Conservation (phyloP, 2,797 vertebrate species). For the Silurus aristotelis region DNA sequence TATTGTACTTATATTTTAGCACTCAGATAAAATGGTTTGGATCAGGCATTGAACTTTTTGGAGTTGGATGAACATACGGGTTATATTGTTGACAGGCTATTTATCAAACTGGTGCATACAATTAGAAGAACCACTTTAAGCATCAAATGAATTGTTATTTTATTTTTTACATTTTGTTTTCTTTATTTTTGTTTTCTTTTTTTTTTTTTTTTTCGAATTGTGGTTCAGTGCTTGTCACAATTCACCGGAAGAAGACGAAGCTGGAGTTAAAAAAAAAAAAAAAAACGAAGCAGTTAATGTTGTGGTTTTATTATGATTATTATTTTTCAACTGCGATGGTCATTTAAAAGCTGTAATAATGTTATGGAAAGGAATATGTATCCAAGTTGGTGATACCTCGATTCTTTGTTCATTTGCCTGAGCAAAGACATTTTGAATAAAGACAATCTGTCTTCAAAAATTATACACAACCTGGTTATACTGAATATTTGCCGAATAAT, state of each 20-base stretch:
- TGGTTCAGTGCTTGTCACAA: conserved; percentile 85
- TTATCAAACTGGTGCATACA: conserved; percentile 68
- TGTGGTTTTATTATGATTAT: conserved; percentile 61
- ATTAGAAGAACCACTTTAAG: conserved; percentile 73
- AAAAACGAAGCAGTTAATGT: conserved; percentile 77
- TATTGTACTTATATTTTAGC: conserved; percentile 66
- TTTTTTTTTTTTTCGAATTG: conserved; percentile 76
- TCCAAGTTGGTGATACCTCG: conserved; percentile 89
- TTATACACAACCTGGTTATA: conserved; percentile 66
- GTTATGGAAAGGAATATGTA: conserved; percentile 86
- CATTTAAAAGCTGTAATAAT: conserved; percentile 82
- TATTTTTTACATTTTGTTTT: conserved; percentile 60
- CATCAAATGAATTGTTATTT: conserved; percentile 55
- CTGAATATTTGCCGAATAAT: conserved; percentile 44
- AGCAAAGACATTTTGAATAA: conserved; percentile 97
- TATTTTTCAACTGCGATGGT: conserved; percentile 83
- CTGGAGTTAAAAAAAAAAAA: conserved; percentile 71
- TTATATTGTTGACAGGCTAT: conserved; percentile 73
- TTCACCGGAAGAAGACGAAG: conserved; percentile 72
- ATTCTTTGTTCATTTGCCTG: conserved; percentile 88
- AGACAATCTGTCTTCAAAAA: conserved; percentile 94
- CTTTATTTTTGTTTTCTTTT: conserved; percentile 68
- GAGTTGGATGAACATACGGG: conserved; percentile 72
- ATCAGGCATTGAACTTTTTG: conserved; percentile 66
- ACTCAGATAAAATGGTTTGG: conserved; percentile 62